Conservation (phyloP, 1,140 invertebrate species). For the Coptotermes formosanus region DNA sequence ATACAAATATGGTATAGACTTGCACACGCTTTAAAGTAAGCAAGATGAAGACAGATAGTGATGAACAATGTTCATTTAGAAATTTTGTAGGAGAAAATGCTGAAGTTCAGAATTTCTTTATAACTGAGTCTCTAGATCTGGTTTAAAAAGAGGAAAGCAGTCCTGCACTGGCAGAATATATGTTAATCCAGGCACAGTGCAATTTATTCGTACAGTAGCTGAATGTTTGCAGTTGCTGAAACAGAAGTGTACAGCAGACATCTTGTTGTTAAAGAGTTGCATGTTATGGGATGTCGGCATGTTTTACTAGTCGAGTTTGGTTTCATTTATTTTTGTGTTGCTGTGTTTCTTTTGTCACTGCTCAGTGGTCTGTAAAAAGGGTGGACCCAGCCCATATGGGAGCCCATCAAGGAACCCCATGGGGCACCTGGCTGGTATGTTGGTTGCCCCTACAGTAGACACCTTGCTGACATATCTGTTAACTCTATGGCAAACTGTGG, state of each 20-base stretch:
- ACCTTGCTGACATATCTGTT: neutral
- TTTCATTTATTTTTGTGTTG: constrained; percentile 1
- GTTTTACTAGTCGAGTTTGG: neutral
- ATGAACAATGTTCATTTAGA: too few relatives aligned
- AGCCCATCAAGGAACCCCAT: constrained; percentile 27
- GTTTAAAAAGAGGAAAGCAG: too few relatives aligned
- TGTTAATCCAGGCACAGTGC: too few relatives aligned
- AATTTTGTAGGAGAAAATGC: too few relatives aligned
- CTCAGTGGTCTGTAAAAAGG: constrained; percentile 17
- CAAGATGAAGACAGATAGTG: too few relatives aligned
- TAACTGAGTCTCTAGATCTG: too few relatives aligned
- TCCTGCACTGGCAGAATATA: too few relatives aligned
- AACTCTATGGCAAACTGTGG: neutral
- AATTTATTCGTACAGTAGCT: too few relatives aligned
- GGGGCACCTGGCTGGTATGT: neutral
- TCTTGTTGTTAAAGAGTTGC: neutral
- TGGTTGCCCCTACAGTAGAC: neutral
- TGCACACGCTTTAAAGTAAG: too few relatives aligned
- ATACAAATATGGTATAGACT: too few relatives aligned
- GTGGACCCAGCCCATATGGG: constrained; percentile 26
- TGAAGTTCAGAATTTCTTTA: too few relatives aligned
- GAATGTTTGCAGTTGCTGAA: neutral
- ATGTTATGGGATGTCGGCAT: neutral
- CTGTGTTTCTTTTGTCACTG: neutral
- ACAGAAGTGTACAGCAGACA: neutral